A percentile compares a stretch with the other conserved stretches of the same genome.
phyloP scores from a whole-genome alignment of 2,888 invertebrate genomes.

The Microctonus brassicae region DNA sequence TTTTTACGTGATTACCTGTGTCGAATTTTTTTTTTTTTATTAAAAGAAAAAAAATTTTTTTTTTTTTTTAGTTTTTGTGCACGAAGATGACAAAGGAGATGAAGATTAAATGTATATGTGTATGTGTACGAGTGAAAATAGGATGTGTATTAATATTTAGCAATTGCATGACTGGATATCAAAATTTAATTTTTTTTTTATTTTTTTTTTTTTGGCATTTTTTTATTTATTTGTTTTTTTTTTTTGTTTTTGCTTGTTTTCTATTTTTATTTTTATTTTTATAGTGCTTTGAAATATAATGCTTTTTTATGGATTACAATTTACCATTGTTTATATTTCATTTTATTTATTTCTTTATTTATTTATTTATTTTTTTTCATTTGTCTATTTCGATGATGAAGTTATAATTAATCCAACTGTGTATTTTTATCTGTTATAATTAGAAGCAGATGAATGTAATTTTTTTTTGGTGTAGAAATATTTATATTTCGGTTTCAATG shows the following conservation, averaged over 20 bases:
- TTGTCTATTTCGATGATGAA: neutral
- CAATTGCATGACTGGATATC: conserved; percentile 57
- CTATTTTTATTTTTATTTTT: no score
- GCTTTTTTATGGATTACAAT: conserved; percentile 38
- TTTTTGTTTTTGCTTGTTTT: no score
- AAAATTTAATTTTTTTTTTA: conserved; percentile 40
- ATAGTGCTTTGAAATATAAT: neutral
- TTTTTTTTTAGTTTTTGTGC: neutral
- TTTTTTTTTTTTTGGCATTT: conserved; percentile 21
- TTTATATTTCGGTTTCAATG: no score
- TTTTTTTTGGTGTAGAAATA: neutral
- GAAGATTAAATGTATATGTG: conserved; percentile 11
- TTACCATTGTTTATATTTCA: conserved; percentile 43
- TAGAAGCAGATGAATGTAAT: neutral
- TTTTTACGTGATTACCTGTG: conserved; percentile 35
- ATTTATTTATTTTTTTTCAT: neutral
- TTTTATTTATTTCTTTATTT: neutral
- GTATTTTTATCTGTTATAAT: neutral
- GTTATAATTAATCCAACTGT: neutral
- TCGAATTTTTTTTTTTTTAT: neutral
- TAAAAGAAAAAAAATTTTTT: conserved; percentile 18
- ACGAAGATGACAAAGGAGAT: conserved; percentile 26
- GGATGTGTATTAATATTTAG: conserved; percentile 50
- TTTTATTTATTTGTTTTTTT: neutral
- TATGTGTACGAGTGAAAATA: conserved; percentile 17